A percentile compares a stretch with the other conserved stretches of the same genome.
Evolutionary conservation across 2,797 vertebrate species (phyloP).

Genomic region (Molothrus aeneus): DNA sequence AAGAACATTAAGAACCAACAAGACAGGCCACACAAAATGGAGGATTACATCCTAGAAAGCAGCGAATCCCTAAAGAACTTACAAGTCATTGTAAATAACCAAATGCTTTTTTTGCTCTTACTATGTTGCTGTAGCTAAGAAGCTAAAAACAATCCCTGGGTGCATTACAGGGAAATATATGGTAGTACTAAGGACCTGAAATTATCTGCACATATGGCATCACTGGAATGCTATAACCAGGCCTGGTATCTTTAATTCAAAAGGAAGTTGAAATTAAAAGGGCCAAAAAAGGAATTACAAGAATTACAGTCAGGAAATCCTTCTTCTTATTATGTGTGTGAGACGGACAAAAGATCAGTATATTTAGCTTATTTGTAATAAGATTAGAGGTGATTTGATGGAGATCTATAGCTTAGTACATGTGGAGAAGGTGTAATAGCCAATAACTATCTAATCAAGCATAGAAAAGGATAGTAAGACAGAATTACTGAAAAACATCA

Average conservation of each 20-base stretch:
- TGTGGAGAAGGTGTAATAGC: not conserved
- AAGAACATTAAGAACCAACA: constrained; percentile 17
- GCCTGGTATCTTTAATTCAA: constrained; percentile 24
- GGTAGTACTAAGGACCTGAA: constrained; percentile 48
- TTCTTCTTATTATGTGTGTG: not conserved
- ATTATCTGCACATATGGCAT: constrained; percentile 63
- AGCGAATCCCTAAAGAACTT: constrained; percentile 42
- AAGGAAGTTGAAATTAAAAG: constrained; percentile 35
- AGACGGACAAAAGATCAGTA: not conserved
- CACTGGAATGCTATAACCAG: constrained; percentile 15
- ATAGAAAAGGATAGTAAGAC: not conserved
- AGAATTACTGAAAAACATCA: not conserved
- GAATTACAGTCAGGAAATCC: not conserved
- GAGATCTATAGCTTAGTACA: not conserved
- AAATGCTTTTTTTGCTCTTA: constrained; percentile 39
- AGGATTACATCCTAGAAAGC: constrained; percentile 28
- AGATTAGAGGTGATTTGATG: not conserved
- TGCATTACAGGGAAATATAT: constrained; percentile 56
- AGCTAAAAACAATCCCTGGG: constrained; percentile 41
- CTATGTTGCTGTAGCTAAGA: constrained; percentile 30
- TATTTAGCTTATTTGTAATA: not conserved
- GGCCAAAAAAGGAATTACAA: not conserved
- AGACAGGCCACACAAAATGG: constrained; percentile 15
- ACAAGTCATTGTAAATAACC: constrained; percentile 42
- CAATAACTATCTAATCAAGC: not conserved